Evolutionary conservation across 2,888 invertebrate genomes (phyloP).

Genomic region (Luffia ferchaultella): DNA sequence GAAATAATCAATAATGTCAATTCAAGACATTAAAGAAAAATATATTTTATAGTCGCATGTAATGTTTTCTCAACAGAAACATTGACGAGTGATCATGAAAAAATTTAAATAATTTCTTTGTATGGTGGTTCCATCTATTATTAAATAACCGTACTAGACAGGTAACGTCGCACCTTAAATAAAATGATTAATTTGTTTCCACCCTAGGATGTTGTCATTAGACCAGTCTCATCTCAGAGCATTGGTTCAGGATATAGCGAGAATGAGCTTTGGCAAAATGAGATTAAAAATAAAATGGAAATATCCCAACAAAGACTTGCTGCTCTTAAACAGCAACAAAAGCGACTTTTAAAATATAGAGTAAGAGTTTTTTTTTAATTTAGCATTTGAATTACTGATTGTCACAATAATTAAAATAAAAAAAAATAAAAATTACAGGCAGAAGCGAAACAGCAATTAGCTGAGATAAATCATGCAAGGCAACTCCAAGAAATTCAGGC

Average conservation of each 20-base stretch:
- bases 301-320: conserved; percentile 66
- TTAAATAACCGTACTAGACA: no score
- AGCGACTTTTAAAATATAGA: conserved; percentile 54
- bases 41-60: no score
- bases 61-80: no score
- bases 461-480: conserved; percentile 49
- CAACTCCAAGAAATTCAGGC: conserved; percentile 44
- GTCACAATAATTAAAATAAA: not conserved
- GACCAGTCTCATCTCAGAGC: conserved; percentile 57
- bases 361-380: conserved; percentile 19
- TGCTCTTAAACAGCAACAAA: conserved; percentile 68
- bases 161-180: no score
- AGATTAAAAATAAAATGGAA: conserved; percentile 69
- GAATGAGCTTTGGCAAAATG: conserved; percentile 63
- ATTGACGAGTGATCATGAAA: no score
- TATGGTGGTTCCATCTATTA: no score
- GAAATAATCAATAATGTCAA: no score
- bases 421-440: conserved; percentile 27
- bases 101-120: no score
- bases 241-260: conserved; percentile 59
- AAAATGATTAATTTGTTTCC: no score
- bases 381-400: not conserved
- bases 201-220: conserved; percentile 51
- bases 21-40: no score
- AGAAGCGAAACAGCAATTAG: conserved; percentile 58